These are phyloP conservation scores for Octomys mimax DNA, from an alignment of 2,797 vertebrate species.

Conservation along the genomic window DNA sequence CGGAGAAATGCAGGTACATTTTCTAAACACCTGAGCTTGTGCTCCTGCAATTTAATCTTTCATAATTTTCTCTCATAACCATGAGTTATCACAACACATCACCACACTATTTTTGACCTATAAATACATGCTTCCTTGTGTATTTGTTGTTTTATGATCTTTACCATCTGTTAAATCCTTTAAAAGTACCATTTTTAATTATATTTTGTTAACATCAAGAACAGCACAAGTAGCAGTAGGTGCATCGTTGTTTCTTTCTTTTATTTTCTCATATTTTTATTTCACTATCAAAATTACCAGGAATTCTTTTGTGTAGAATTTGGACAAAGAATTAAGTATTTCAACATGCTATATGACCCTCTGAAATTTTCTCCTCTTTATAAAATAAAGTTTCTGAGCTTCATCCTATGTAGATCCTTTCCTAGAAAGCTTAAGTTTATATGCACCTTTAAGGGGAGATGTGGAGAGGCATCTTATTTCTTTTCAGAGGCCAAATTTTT, in stretches of 20 bases:
- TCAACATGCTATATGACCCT: background rate
- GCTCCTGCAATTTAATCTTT: background rate
- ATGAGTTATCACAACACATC: background rate
- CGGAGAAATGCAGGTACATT: background rate
- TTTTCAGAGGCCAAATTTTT: background rate
- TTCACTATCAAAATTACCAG: background rate
- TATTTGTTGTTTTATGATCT: background rate
- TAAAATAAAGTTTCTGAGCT: rapidly evolving
- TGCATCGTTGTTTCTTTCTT: background rate
- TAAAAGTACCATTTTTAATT: background rate
- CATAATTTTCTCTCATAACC: background rate
- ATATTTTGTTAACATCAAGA: background rate
- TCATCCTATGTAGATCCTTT: background rate
- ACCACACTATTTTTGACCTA: background rate
- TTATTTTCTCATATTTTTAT: background rate
- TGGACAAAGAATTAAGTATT: background rate
- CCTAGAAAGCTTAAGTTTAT: background rate
- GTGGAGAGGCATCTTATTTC: background rate
- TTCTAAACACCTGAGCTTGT: background rate
- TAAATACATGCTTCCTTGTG: background rate
- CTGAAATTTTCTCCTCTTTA: background rate
- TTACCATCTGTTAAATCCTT: background rate
- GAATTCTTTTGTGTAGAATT: background rate
- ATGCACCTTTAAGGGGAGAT: background rate
- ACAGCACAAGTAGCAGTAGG: too few species aligned